A percentile compares a stretch with the other conserved stretches of the same genome.
phyloP scores from a whole-genome alignment of 2,113 vertebrate genomes.

The Amblyopsis rosae region DNA sequence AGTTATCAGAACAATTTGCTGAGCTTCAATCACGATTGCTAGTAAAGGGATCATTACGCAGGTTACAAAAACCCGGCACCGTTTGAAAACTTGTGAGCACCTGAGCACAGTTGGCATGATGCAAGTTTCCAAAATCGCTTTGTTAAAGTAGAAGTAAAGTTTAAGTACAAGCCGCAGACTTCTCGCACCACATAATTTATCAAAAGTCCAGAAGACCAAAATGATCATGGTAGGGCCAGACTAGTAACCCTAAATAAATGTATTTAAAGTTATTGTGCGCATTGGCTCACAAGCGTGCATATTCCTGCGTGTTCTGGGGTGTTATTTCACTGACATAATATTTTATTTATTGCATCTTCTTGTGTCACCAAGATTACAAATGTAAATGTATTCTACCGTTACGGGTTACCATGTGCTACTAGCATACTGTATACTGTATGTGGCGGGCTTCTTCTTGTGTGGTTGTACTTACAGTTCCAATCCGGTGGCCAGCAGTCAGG shows the following conservation, averaged over 20 bases:
- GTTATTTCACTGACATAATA: conserved; percentile 43
- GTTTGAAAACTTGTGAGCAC: background rate
- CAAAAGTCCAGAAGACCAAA: conserved; percentile 7
- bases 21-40: conserved; percentile 5
- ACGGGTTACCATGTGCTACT: conserved; percentile 1
- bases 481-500: conserved; percentile 82
- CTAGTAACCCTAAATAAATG: conserved; percentile 34
- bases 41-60: background rate
- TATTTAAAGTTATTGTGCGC: conserved; percentile 39
- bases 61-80: background rate
- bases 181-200: background rate
- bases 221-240: conserved; percentile 46
- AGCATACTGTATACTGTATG: background rate
- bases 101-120: background rate
- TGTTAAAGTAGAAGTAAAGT: too few relatives aligned
- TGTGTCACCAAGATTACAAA: conserved; percentile 56
- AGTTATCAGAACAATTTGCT: conserved; percentile 20
- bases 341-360: conserved; percentile 55
- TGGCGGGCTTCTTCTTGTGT: background rate
- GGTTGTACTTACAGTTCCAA: conserved; percentile 82
- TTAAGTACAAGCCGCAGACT: too few relatives aligned
- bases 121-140: background rate
- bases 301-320: conserved; percentile 23
- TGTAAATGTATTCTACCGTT: conserved; percentile 19
- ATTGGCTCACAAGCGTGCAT: conserved; percentile 4